A percentile compares a stretch with the other conserved stretches of the same genome.
phyloP scores from a whole-genome alignment of 2,888 invertebrate genomes.

The Brenthis ino region DNA sequence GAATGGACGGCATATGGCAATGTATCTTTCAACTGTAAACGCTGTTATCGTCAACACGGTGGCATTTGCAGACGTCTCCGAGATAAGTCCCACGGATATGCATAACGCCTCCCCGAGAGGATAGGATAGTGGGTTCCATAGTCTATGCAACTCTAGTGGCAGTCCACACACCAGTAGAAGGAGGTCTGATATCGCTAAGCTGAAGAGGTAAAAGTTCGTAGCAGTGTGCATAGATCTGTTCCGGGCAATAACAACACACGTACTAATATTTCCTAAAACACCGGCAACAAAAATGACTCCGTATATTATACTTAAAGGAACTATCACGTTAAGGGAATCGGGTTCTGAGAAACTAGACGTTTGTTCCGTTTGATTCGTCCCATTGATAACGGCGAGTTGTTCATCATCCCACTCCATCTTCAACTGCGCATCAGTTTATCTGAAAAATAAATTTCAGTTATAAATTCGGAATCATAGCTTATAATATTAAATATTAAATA shows the following conservation, averaged over 20 bases:
- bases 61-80: slow-evolving; percentile 93
- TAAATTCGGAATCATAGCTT: too few relatives aligned
- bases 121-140: slow-evolving; percentile 89
- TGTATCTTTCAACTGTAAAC: slow-evolving; percentile 93
- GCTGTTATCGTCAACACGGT: slow-evolving; percentile 94
- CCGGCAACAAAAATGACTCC: slow-evolving; percentile 87
- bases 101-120: slow-evolving; percentile 90
- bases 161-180: slow-evolving; percentile 88
- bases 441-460: slow-evolving; percentile 21
- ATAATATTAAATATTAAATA: too few relatives aligned
- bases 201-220: slow-evolving; percentile 92
- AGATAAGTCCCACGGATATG: slow-evolving; percentile 87
- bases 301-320: slow-evolving; percentile 87
- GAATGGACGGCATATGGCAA: slow-evolving; percentile 94
- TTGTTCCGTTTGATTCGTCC: slow-evolving; percentile 56
- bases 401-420: slow-evolving; percentile 57
- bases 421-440: slow-evolving; percentile 27
- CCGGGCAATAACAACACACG: slow-evolving; percentile 89
- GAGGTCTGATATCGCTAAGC: slow-evolving; percentile 89
- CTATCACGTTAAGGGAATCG: slow-evolving; percentile 83
- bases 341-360: slow-evolving; percentile 57
- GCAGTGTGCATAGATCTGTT: slow-evolving; percentile 92
- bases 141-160: slow-evolving; percentile 89
- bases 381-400: slow-evolving; percentile 52
- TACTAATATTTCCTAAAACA: slow-evolving; percentile 89